Evolutionary conservation across 1,140 invertebrate species (phyloP).

Genomic region (Eueides isabella): DNA sequence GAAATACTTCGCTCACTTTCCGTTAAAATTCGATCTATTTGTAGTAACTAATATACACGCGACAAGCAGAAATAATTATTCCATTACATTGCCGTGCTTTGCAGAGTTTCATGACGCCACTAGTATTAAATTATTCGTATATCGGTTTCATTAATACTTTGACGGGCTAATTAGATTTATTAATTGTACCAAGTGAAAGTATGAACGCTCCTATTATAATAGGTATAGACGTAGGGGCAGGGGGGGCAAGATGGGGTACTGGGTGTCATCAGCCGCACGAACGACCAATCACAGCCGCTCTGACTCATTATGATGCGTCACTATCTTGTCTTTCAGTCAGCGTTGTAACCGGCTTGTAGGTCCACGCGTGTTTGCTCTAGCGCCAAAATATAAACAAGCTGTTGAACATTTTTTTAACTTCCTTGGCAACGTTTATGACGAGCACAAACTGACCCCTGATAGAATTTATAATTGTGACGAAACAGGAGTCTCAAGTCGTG

Average conservation of each 20-base stretch:
- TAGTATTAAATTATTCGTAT: slow-evolving; percentile 7
- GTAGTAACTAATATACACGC: too few relatives aligned
- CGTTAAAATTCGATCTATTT: too few relatives aligned
- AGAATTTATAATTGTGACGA: slow-evolving; percentile 68
- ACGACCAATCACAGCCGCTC: too few relatives aligned
- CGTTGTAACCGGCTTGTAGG: too few relatives aligned
- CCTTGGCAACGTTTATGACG: slow-evolving; percentile 40
- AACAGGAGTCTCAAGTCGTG: slow-evolving; percentile 68
- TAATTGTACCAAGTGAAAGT: slow-evolving; percentile 31
- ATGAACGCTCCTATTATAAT: slow-evolving; percentile 39
- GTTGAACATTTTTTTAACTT: slow-evolving; percentile 50
- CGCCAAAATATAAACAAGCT: slow-evolving; percentile 46
- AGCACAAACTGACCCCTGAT: slow-evolving; percentile 49
- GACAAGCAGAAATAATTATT: too few relatives aligned
- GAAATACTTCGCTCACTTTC: too few relatives aligned
- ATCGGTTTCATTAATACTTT: slow-evolving; percentile 6
- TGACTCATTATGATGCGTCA: too few relatives aligned
- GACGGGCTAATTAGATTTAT: slow-evolving; percentile 40
- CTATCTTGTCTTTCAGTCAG: too few relatives aligned
- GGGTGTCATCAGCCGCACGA: too few relatives aligned
- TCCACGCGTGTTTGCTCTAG: too few relatives aligned
- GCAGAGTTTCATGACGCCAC: slow-evolving; percentile 9
- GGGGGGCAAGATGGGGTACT: too few relatives aligned
- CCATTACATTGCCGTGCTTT: too few relatives aligned
- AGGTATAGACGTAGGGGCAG: slow-evolving; percentile 38